Evolutionary conservation across 2,113 vertebrate species (phyloP).

Genomic region (Hepsetus odoe): DNA sequence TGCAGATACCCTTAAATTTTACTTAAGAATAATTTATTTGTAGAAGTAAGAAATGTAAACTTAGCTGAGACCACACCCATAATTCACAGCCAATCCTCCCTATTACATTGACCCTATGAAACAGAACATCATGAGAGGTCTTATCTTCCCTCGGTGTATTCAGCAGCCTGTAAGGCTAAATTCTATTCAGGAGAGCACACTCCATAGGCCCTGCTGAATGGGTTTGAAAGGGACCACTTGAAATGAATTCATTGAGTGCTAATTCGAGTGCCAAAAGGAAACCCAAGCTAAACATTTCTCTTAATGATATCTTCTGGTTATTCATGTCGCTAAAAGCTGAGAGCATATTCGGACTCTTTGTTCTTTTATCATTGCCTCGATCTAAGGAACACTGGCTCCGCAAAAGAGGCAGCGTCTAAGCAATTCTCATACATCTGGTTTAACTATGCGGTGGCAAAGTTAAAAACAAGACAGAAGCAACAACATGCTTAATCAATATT

Average conservation of each 20-base stretch:
- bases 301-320: not conserved
- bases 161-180: not conserved
- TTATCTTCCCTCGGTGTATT: not conserved
- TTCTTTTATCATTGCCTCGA: not conserved
- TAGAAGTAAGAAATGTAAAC: too few relatives aligned
- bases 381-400: not conserved
- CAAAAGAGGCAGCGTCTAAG: not conserved
- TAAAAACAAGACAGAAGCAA: not conserved
- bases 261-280: not conserved
- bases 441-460: not conserved
- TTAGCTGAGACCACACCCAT: too few relatives aligned
- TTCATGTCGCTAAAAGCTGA: not conserved
- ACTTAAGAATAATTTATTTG: too few relatives aligned
- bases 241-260: not conserved
- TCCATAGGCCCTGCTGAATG: too few relatives aligned
- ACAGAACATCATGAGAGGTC: too few relatives aligned
- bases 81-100: too few relatives aligned
- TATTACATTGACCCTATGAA: too few relatives aligned
- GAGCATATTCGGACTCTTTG: not conserved
- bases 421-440: not conserved
- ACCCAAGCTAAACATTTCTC: not conserved
- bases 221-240: not conserved
- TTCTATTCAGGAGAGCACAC: not conserved
- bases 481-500: conserved; percentile 5
- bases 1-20: too few relatives aligned